Base-by-base conservation (phyloP, 1,140 invertebrate genomes). In the Centruroides vittatus region DNA sequence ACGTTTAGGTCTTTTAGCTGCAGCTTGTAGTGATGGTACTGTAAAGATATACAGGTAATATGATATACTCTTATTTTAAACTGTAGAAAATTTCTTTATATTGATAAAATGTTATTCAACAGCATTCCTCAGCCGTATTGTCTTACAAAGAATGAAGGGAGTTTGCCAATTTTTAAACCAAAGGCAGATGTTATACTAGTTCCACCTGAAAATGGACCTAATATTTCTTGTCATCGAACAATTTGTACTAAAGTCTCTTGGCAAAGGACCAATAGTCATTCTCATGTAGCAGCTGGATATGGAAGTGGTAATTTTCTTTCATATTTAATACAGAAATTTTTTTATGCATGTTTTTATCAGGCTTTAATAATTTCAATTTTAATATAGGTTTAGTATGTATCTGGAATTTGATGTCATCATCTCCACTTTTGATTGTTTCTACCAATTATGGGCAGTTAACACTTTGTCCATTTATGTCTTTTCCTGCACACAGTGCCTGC, bases 241-340 rank as follows among this genome's bases (percentile, higher is more conserved):
- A 41, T 41, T 11, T 51, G 50, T 51, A 51, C 50, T 5, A 13
- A n/a, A 51, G 4, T 79, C 4, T 73, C 69, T 13, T 79, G 77
- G 77, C 71, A 72, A 35, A 74, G 73, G 64, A 71, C 73, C 51
- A 69, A 67, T 23, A 71, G 71, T 3, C 77, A 78, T 58, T 69
- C 71, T 67, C 73, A 70, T 36, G 73, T 85, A 47, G 75, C 77
- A 35, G 82, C 79, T 35, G 82, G 82, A 8, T 84, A 81, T 70
- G 75, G 79, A 1, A 81, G 82, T 70, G 84, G 84, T 7, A 77
- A 51, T 51, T 5, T 51, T n/a, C 10, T n/a, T 49, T 49, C 48
- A 11, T 10, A n/a, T 49, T 49, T 9, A 49, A 49, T 49, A 9
- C n/a, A 49, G 8, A 49, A 11, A 11, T 49, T n/a, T 49, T 49